Conservation (phyloP, 2,888 invertebrate species). For the Digitonthophagus gazella region DNA sequence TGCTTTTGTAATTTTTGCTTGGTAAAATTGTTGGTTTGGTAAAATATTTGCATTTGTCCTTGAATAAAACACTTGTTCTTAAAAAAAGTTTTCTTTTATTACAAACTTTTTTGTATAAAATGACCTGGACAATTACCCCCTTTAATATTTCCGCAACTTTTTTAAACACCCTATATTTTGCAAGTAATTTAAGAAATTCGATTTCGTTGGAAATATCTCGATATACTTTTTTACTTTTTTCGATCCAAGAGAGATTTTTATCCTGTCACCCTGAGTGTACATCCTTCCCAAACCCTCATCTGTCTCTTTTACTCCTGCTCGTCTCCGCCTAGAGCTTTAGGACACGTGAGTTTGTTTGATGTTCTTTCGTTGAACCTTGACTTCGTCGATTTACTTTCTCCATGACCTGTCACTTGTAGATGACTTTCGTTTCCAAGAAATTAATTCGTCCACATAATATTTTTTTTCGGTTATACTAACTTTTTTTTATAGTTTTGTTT, state of each 20-base stretch:
- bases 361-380: slow-evolving; percentile 10
- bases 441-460: not conserved
- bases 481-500: not conserved
- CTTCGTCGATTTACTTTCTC: slow-evolving; percentile 16
- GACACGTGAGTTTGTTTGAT: slow-evolving; percentile 15
- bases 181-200: not conserved
- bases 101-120: too few relatives aligned
- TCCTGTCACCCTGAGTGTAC: not conserved
- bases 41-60: too few relatives aligned
- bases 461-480: not conserved
- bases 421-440: not conserved
- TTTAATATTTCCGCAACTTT: too few relatives aligned
- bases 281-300: not conserved
- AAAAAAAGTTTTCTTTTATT: too few relatives aligned
- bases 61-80: too few relatives aligned
- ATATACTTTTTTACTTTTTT: not conserved
- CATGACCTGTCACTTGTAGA: slow-evolving; percentile 6
- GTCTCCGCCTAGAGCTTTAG: not conserved
- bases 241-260: not conserved
- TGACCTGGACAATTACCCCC: too few relatives aligned
- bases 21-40: too few relatives aligned
- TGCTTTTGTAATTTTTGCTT: too few relatives aligned
- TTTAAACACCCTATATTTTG: too few relatives aligned
- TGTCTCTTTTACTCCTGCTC: not conserved
- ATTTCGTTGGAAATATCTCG: not conserved